Conservation (phyloP, 2,888 invertebrate species). For the Hypomecis punctinalis region DNA sequence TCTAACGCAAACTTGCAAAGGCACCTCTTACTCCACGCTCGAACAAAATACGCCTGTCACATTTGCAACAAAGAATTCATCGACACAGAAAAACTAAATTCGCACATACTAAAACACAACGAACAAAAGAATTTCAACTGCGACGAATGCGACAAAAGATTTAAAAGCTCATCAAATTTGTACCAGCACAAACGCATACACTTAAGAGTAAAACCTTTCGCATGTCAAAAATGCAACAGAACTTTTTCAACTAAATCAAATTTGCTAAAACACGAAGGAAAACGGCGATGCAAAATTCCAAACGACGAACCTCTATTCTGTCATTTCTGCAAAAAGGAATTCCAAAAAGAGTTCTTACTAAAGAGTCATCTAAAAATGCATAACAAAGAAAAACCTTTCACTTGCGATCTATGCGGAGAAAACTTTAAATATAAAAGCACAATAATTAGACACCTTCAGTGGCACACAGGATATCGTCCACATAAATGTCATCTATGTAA, state of each 20-base stretch:
- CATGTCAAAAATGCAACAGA: slow-evolving; percentile 47
- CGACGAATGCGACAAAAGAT: slow-evolving; percentile 54
- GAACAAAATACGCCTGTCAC: slow-evolving; percentile 38
- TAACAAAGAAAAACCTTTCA: slow-evolving; percentile 36
- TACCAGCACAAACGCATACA: slow-evolving; percentile 57
- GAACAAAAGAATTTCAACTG: slow-evolving; percentile 48
- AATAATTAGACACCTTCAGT: slow-evolving; percentile 58
- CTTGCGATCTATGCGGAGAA: slow-evolving; percentile 40
- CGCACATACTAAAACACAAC: slow-evolving; percentile 45
- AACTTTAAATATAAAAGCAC: slow-evolving; percentile 66
- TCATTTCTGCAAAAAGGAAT: slow-evolving; percentile 46
- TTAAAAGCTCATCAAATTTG: slow-evolving; percentile 56
- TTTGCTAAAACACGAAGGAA: slow-evolving; percentile 45
- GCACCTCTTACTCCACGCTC: slow-evolving; percentile 43
- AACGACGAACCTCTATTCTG: slow-evolving; percentile 39
- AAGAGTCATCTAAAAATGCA: slow-evolving; percentile 51
- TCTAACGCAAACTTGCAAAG: slow-evolving; percentile 44
- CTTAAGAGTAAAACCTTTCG: slow-evolving; percentile 45
- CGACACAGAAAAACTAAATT: slow-evolving; percentile 34
- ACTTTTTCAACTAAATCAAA: slow-evolving; percentile 51
- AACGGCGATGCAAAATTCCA: slow-evolving; percentile 40
- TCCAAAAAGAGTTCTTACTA: slow-evolving; percentile 46
- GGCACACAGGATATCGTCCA: slow-evolving; percentile 56
- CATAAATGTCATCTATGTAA: slow-evolving; percentile 58
- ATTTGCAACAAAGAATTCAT: slow-evolving; percentile 44